These are phyloP conservation scores for Diglossa brunneiventris DNA, from an alignment of 2,113 vertebrate species.

Conservation along the genomic window DNA sequence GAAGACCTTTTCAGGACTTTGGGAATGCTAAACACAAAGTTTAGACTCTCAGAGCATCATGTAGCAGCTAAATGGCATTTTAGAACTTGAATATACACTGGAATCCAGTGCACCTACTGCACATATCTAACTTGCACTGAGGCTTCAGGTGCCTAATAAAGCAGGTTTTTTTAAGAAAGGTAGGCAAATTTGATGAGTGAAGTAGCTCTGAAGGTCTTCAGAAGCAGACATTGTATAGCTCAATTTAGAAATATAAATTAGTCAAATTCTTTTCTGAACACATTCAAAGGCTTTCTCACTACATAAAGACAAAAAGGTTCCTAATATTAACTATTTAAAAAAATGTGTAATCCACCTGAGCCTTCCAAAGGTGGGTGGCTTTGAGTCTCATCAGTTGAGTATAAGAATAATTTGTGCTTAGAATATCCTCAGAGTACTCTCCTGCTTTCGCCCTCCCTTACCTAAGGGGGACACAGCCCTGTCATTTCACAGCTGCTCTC, in stretches of 20 bases:
- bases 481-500: not conserved
- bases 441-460: not conserved
- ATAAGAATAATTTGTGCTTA: not conserved
- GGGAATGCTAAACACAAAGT: not conserved
- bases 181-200: conserved; percentile 52
- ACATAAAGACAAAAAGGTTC: conserved; percentile 25
- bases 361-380: not conserved
- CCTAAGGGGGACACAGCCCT: not conserved
- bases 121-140: not conserved
- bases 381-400: not conserved
- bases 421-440: not conserved
- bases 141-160: conserved; percentile 22
- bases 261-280: conserved; percentile 37
- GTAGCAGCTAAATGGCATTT: not conserved
- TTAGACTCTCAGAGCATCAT: not conserved
- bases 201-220: conserved; percentile 8
- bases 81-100: not conserved
- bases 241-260: conserved; percentile 45
- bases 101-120: conserved; percentile 31
- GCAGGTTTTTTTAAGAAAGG: conserved; percentile 49
- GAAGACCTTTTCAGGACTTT: not conserved
- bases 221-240: conserved; percentile 13
- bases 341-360: not conserved
- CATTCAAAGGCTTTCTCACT: conserved; percentile 33
- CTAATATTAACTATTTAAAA: not conserved